Base-by-base conservation (phyloP, 2,888 invertebrate species). In the Coleophora deauratella region DNA sequence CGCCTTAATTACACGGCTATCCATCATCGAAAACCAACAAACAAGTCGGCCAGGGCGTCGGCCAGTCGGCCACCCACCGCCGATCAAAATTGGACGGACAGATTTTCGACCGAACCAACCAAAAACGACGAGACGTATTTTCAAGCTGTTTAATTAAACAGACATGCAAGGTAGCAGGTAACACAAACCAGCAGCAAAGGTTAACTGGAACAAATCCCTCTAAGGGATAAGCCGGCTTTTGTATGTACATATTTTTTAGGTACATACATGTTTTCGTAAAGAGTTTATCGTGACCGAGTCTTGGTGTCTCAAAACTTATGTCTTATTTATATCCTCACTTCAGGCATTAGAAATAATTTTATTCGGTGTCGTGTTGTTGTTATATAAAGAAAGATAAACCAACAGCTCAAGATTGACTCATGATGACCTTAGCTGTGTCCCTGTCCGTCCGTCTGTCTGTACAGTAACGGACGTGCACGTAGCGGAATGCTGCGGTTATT, bases 21-120 rank as follows among this genome's bases (percentile, higher is more conserved):
- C 79, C 77, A 76, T 85, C 82, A 78, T 74, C 75, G 67, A 82
- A 84, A 84, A 84, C 79, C 79, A 84, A 84, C 84, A 85, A 79
- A 77, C 72, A 55, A 74, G 66, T 66, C 66, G 56, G 57, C 58
- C 64, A 21, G 21, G 31, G 31, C 6, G 31, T n/a, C n/a, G 63
- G 57, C 57, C n/a, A n/a, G 65, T 50, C 53, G 78, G 65, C 84
- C 84, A 82, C 78, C 80, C 74, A 77, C 64, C 40, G 45, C 37
- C 11, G 32, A 51, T 34, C 42, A 27, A 38, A 42, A 42, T 42
- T 42, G 30, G 30, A 21, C 21, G 21, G 21, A 21, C 21, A 21
- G 21, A 4, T 21, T 21, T 21, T 21, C 3, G 3, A 21, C 21
- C 21, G 21, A 21, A 21, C 21, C 6, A 21, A 21, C 21, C 21